These are phyloP conservation scores for Tuberolachnus salignus DNA, from an alignment of 2,888 invertebrate species.

Conservation along the genomic window DNA sequence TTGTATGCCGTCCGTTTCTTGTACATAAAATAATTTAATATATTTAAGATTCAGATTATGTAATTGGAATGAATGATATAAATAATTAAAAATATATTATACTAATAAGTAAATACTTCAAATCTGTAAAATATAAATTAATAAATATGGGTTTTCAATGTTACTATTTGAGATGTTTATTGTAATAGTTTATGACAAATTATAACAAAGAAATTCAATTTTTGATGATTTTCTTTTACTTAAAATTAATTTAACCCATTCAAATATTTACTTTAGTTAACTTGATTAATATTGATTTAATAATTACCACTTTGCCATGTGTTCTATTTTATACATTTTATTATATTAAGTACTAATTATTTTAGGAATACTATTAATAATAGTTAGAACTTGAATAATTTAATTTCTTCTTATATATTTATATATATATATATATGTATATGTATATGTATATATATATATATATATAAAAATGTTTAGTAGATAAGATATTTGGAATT, in stretches of 20 bases:
- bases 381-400: background rate
- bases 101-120: background rate
- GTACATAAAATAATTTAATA: background rate
- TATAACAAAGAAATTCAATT: too few species aligned
- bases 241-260: background rate
- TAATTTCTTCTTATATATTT: background rate
- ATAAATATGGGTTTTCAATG: too few species aligned
- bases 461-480: background rate
- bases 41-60: too few species aligned
- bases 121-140: background rate
- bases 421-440: too few species aligned
- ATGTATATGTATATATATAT: too few species aligned
- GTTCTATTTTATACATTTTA: background rate
- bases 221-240: background rate
- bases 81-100: background rate
- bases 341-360: background rate
- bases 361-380: background rate
- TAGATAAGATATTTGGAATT: background rate
- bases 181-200: too few species aligned
- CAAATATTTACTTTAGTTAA: background rate
- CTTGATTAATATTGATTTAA: too few species aligned
- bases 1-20: background rate
- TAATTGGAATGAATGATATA: background rate
- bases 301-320: background rate
- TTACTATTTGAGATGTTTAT: background rate